Percentiles rank a stretch among this genome's conserved stretches.
Evolutionary conservation across 1,140 invertebrate genomes (phyloP).

Genomic region (Hermatobates lingyangjiaoensis): DNA sequence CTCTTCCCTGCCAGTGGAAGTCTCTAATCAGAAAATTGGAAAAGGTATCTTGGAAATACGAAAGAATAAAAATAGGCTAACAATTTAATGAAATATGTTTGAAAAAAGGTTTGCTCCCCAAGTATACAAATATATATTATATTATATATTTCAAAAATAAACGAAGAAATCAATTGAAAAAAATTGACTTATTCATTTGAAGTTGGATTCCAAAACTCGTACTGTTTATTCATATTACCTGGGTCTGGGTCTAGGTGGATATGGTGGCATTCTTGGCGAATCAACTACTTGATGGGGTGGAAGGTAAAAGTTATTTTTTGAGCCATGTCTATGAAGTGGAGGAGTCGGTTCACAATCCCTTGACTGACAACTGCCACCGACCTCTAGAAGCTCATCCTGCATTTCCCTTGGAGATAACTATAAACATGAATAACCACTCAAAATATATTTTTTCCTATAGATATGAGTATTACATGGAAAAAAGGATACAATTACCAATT

Average conservation of each 20-base stretch:
- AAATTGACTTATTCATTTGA: too few species aligned
- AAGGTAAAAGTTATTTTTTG: constrained; percentile 80
- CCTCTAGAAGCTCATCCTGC: constrained; percentile 62
- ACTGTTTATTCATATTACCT: constrained; percentile 35
- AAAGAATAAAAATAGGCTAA: too few species aligned
- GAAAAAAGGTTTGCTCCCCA: too few species aligned
- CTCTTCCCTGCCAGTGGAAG: too few species aligned
- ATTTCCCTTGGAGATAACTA: constrained; percentile 41
- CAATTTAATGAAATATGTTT: too few species aligned
- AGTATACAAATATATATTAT: too few species aligned
- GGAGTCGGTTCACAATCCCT: constrained; percentile 87
- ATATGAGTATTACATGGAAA: background rate
- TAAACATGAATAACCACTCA: too few species aligned
- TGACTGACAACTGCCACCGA: constrained; percentile 68
- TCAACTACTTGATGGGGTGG: constrained; percentile 33
- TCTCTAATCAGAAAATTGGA: too few species aligned
- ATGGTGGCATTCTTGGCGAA: constrained; percentile 35
- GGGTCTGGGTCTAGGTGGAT: constrained; percentile 54
- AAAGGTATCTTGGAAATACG: too few species aligned
- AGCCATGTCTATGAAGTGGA: constrained; percentile 70
- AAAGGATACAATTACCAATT: background rate
- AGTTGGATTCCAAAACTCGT: constrained; percentile 3
- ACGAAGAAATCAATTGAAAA: too few species aligned
- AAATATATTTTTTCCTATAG: constrained; percentile 2
- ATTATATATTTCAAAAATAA: too few species aligned